These are phyloP conservation scores for Sarcophaga variegata DNA, from an alignment of 2,888 invertebrate species.

Conservation along the genomic window DNA sequence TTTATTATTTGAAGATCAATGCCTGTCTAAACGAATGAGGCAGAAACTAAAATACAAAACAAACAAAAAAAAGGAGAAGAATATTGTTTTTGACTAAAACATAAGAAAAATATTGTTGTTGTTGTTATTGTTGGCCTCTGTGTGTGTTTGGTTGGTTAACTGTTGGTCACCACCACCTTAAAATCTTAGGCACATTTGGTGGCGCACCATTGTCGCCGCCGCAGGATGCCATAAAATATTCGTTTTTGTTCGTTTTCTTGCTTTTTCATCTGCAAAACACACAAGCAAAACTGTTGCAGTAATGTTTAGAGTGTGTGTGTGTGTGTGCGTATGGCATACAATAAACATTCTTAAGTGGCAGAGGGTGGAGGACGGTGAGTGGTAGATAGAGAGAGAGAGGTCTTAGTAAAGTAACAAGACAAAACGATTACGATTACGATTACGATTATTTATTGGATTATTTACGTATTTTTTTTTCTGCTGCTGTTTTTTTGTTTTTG, in stretches of 20 bases:
- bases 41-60: conserved; percentile 8
- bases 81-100: neutral
- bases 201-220: conserved; percentile 69
- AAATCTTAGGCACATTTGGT: conserved; percentile 54
- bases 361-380: neutral
- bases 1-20: conserved; percentile 6
- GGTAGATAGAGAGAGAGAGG: too few species aligned
- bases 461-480: conserved; percentile 49
- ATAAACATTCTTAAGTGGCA: conserved; percentile 21
- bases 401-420: conserved; percentile 27
- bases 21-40: conserved; percentile 9
- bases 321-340: conserved; percentile 41
- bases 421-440: conserved; percentile 55
- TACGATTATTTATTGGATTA: conserved; percentile 62
- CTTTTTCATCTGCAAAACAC: neutral
- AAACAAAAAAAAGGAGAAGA: neutral
- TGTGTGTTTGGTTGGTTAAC: neutral
- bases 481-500: conserved; percentile 17
- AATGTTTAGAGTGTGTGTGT: neutral
- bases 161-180: conserved; percentile 48
- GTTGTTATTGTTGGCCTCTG: neutral
- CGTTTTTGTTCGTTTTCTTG: conserved; percentile 26
- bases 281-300: neutral
- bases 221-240: conserved; percentile 69
- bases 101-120: too few species aligned